Conservation (phyloP, 2,797 vertebrate genomes). For the Nannoperca australis region DNA sequence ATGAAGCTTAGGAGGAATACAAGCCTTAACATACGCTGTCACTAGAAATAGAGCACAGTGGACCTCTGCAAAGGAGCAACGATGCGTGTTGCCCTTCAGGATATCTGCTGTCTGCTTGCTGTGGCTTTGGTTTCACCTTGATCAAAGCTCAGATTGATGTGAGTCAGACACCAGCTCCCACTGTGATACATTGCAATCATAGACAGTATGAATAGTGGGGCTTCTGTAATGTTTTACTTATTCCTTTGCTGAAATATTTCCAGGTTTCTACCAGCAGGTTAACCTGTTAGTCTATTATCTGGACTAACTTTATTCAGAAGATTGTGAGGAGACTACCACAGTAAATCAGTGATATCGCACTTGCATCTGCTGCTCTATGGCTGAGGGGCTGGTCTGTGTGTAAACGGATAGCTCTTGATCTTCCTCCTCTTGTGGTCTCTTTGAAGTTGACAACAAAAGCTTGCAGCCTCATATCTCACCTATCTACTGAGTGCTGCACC, state of each 20-base stretch:
- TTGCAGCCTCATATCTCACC: slow-evolving; percentile 30
- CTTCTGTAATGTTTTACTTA: neutral
- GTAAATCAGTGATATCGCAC: slow-evolving; percentile 32
- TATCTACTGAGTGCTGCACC: slow-evolving; percentile 1
- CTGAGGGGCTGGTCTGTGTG: slow-evolving; percentile 59
- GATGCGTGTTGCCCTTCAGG: slow-evolving; percentile 57
- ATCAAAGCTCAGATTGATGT: slow-evolving; percentile 40
- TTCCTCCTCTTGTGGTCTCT: slow-evolving; percentile 58
- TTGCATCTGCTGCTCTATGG: slow-evolving; percentile 12
- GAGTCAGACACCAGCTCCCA: neutral
- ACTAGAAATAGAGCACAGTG: slow-evolving; percentile 78
- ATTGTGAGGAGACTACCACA: slow-evolving; percentile 12
- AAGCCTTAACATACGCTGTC: slow-evolving; percentile 64
- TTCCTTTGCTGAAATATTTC: slow-evolving; percentile 18
- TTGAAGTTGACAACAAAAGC: slow-evolving; percentile 72
- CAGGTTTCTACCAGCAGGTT: neutral
- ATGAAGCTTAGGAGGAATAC: slow-evolving; percentile 65
- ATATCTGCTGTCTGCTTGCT: slow-evolving; percentile 29
- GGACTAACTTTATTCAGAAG: neutral
- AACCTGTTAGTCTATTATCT: neutral
- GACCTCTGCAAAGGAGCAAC: slow-evolving; percentile 52
- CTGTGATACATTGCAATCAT: neutral
- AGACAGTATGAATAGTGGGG: neutral
- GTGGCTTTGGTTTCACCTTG: slow-evolving; percentile 51
- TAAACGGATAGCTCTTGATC: slow-evolving; percentile 72